phyloP scores from a whole-genome alignment of 37 sponge, comb jelly and placozoan species.

The Haliclona indistincta region DNA sequence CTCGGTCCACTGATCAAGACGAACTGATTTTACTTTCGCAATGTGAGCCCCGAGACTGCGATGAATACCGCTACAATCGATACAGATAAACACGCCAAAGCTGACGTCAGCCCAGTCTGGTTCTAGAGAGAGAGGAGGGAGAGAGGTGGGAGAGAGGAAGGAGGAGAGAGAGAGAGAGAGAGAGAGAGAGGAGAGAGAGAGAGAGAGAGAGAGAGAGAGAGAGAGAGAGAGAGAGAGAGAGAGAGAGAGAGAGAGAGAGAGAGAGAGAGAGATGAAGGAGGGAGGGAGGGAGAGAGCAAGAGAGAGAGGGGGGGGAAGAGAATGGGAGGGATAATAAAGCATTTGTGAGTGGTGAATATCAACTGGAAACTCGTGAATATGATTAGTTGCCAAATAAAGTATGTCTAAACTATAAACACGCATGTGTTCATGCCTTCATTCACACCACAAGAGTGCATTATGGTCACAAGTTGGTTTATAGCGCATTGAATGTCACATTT shows the following conservation, averaged over 20 bases:
- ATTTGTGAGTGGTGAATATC: too few species aligned
- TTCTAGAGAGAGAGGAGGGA: conserved; percentile 27
- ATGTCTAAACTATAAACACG: too few species aligned
- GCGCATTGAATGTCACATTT: too few species aligned
- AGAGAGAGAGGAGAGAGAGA: too few species aligned
- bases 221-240: conserved; percentile 18
- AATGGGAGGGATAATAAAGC: conserved; percentile 3
- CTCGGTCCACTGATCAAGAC: conserved; percentile 55
- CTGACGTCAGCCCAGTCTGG: conserved; percentile 71
- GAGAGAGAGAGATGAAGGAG: conserved; percentile 21
- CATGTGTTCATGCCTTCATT: too few species aligned
- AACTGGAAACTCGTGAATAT: too few species aligned
- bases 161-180: not conserved
- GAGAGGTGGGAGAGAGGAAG: not conserved
- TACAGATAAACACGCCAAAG: conserved; percentile 77
- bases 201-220: conserved; percentile 11
- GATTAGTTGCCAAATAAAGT: too few species aligned
- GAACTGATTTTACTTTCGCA: conserved; percentile 59
- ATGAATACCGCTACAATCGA: conserved; percentile 77
- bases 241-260: conserved; percentile 16
- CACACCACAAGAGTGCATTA: too few species aligned
- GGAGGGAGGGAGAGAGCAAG: conserved; percentile 7
- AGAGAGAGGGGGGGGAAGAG: conserved; percentile 8
- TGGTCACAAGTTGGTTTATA: too few species aligned
- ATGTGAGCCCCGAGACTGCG: conserved; percentile 67